These are phyloP conservation scores for Sitobion miscanthi DNA, from an alignment of 1,140 invertebrate species.

Conservation along the genomic window DNA sequence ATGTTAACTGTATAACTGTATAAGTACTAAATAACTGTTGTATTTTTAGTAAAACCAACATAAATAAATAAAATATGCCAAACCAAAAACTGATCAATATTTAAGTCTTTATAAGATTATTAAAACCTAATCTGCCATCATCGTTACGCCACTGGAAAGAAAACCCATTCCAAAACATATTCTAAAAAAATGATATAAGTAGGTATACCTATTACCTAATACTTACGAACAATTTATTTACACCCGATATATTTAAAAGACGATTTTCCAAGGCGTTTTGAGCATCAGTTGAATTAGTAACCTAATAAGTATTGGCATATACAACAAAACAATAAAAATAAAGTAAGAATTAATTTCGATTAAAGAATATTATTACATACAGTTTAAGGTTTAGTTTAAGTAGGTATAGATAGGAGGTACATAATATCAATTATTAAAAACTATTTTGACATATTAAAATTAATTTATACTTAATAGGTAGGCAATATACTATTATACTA, in stretches of 20 bases:
- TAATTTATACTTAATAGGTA: background rate
- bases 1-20: too few species aligned
- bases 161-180: background rate
- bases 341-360: background rate
- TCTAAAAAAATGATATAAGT: background rate
- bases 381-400: too few species aligned
- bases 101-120: background rate
- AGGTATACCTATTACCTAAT: background rate
- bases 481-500: background rate
- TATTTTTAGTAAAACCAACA: too few species aligned
- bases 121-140: background rate
- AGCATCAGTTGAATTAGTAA: slow-evolving; percentile 35
- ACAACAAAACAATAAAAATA: background rate
- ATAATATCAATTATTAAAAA: background rate
- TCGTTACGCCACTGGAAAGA: background rate
- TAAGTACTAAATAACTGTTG: too few species aligned
- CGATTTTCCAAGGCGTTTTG: background rate
- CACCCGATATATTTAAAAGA: background rate
- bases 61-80: background rate
- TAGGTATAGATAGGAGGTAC: background rate
- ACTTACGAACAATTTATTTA: background rate
- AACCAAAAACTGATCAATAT: background rate
- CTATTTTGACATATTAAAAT: background rate
- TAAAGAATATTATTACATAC: background rate
- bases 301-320: background rate